A percentile compares a stretch with the other conserved stretches of the same genome.
phyloP scores from a whole-genome alignment of 2,113 vertebrate genomes.

The Hirundichthys speculiger region DNA sequence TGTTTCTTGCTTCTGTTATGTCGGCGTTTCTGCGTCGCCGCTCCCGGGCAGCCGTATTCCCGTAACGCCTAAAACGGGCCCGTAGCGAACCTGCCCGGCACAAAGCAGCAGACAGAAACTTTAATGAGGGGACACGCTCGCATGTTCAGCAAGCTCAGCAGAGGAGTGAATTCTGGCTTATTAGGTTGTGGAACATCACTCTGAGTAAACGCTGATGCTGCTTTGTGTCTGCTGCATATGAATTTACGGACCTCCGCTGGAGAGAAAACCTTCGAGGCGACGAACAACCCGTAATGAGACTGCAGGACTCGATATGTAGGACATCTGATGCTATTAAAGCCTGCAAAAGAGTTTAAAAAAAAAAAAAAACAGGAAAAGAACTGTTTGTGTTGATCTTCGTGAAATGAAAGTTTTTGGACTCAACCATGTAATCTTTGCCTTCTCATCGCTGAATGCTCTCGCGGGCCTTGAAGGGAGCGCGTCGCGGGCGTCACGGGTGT shows the following conservation, averaged over 20 bases:
- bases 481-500: background rate
- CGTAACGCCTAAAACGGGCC: too few relatives aligned
- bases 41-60: background rate
- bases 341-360: background rate
- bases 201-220: slow-evolving; percentile 8
- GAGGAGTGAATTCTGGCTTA: background rate
- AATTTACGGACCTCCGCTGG: background rate
- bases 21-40: background rate
- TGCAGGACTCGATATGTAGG: background rate
- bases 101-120: background rate
- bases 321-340: background rate
- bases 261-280: background rate
- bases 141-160: slow-evolving; percentile 4
- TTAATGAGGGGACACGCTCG: background rate
- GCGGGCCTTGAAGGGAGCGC: background rate
- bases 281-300: fast-evolving
- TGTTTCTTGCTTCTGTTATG: background rate
- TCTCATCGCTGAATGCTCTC: background rate
- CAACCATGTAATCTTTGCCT: background rate
- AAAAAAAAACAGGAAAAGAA: background rate
- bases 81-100: background rate
- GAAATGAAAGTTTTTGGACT: background rate
- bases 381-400: background rate
- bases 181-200: slow-evolving; percentile 1
- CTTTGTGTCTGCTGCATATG: slow-evolving; percentile 7